Conservation (phyloP, 2,888 invertebrate genomes). For the Allygus modestus region DNA sequence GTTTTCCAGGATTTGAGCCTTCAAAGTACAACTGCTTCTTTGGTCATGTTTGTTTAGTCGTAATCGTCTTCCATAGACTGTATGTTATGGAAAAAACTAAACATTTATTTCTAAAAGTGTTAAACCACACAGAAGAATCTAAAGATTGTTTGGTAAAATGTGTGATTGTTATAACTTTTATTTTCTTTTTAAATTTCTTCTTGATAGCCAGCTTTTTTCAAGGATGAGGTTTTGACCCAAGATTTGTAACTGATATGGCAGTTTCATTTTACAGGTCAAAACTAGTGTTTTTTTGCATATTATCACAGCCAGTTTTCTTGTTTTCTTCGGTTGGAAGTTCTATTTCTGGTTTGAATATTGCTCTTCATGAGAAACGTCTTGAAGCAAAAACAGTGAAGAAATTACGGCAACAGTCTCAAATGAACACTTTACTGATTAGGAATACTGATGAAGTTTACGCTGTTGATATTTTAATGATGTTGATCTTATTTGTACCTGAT, state of each 20-base stretch:
- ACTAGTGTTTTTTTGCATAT: background rate
- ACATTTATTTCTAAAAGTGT: background rate
- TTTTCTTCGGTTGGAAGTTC: background rate
- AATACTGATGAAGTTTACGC: background rate
- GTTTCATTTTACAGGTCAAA: background rate
- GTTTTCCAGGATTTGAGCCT: background rate
- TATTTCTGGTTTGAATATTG: background rate
- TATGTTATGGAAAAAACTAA: background rate
- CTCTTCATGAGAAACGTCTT: background rate
- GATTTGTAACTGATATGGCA: conserved; percentile 6
- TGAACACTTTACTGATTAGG: background rate
- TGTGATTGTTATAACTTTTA: background rate
- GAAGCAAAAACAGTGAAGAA: background rate
- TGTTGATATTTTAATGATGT: background rate
- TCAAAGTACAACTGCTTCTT: conserved; percentile 7
- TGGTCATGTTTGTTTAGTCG: background rate
- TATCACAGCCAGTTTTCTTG: background rate
- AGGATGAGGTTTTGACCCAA: background rate
- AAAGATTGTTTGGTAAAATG: background rate
- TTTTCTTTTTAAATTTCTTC: background rate
- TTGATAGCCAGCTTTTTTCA: background rate
- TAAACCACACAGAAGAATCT: background rate
- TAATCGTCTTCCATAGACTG: background rate
- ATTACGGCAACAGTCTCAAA: background rate
- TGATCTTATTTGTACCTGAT: background rate